Base-by-base conservation (phyloP, 23 tunicate genomes). In the Clavelina lepadiformis region DNA sequence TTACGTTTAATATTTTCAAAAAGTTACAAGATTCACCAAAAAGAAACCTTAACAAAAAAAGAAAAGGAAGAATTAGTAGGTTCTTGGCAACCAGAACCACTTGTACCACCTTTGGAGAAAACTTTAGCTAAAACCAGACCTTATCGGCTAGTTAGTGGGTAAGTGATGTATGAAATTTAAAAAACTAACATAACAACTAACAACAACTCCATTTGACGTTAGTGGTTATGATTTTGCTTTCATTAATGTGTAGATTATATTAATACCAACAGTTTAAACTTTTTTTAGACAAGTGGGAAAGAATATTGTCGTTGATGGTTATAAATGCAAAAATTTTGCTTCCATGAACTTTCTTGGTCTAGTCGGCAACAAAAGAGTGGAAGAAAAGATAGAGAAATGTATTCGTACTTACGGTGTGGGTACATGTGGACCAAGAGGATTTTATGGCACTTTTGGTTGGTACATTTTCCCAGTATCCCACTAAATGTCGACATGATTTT, bases 381-480 rank as follows among this genome's bases (percentile, higher is more conserved):
- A 58, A 38, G 59, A 70, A 35, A 57, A 63, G 25, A 86, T 78
- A 1, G 71, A 70, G 30, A 51, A 50, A 5, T 87, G 89, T 28
- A 80, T 94, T 33, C 38, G 69, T 28, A 86, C 80, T 32, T 94
- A 94, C 65, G 99, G 99, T 5, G 95, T 94, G 47, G 99, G 99
- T 32, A 69, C 96, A 24, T 94, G 99, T 58, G 99, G 99, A 2
- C 99, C 99, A 3, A 80, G 99, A 66, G 99, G 99, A 23, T 94
- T 94, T 50, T 94, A 87, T 58, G 99, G 99, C 35, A 94, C 95
- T 3, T 65, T 94, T 41, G 98, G 91, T 83, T 32, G 52, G 71
- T 29, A 53, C 20, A 53, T 53, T n/a, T 53, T 6, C 22, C 21
- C 7, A n/a, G 18, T n/a, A 11, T 24, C 6, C 15, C 7, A 53